Evolutionary conservation across 2,888 invertebrate genomes (phyloP), one percentile per base, ranked within the genome.

Genomic region (Ochropleura leucogaster): DNA sequence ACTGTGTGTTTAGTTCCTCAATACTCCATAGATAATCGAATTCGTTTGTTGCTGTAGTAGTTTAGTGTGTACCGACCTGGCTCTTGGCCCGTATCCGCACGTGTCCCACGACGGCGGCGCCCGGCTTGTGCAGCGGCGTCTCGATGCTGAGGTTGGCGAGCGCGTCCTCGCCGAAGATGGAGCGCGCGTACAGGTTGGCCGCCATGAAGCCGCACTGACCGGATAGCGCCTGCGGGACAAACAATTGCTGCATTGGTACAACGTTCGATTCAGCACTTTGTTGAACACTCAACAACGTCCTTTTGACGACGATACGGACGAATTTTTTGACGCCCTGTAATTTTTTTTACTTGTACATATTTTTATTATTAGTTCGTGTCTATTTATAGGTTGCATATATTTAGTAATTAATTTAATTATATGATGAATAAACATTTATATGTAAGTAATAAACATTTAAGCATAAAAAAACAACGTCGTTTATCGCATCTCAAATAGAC

Each of bases 161-260:
- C 5, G 99, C 99, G 95, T 99, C 99, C 95, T 99, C 99, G 16
- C 99, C 99, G 95, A 99, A 99, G 91, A 99, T 99, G 9, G 99
- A 99, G 89, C 99, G 98, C 63, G 99, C 99, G 96, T 99, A 99
- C 97, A 99, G 98, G 94, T 99, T 99, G 63, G 99, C 99, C 9
- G 99, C 99, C 99, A 99, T 99, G 96, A 99, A 99, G 9, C 99
- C 99, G 95, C 99, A 99, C 88, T 99, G 99, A 0, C 99, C 99
- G 0, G 98, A 98, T 72, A 99, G 96, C 0, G 99, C 99, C 97
- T 98, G 93, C 18, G 12, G 10, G 18, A 3, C 18, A 10, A 1
- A 16, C 14, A 4, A 44, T n/a, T n/a, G n/a, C n/a, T 6, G 20
- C 20, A 20, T 14, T 57, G 14, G 12, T 3, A 7, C n/a, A 53